These are phyloP conservation scores for Malacosoma neustria DNA, from an alignment of 2,888 invertebrate species.

Conservation along the genomic window DNA sequence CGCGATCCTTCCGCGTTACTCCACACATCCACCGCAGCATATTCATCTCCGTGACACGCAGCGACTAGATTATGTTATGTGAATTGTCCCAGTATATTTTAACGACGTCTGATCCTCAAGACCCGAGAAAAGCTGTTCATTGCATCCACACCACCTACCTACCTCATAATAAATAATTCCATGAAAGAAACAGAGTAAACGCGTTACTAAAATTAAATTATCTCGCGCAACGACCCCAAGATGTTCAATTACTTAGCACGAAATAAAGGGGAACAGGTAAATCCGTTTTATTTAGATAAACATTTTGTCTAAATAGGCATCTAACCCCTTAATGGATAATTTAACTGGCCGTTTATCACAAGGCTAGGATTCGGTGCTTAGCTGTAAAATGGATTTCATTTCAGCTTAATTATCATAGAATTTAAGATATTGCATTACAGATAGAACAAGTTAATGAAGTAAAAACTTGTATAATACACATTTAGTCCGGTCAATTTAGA, in stretches of 20 bases:
- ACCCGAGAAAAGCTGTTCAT: too few relatives aligned
- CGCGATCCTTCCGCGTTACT: too few relatives aligned
- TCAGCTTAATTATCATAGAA: too few relatives aligned
- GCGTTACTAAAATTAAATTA: not conserved
- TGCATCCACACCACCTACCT: too few relatives aligned
- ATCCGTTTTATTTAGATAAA: slow-evolving; percentile 4
- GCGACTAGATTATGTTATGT: too few relatives aligned
- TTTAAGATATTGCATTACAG: not conserved
- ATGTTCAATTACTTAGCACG: not conserved
- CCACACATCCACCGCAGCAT: too few relatives aligned
- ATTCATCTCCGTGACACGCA: too few relatives aligned
- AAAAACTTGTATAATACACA: too few relatives aligned
- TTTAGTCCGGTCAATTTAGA: too few relatives aligned
- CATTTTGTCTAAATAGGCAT: slow-evolving; percentile 5
- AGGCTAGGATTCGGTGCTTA: not conserved
- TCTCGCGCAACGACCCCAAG: not conserved
- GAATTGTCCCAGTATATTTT: too few relatives aligned
- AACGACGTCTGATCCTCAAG: too few relatives aligned
- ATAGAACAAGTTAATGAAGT: too few relatives aligned
- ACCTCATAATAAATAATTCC: not conserved
- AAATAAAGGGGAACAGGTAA: not conserved
- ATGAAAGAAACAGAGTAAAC: not conserved
- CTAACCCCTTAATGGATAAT: slow-evolving; percentile 5
- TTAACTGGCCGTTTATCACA: not conserved
- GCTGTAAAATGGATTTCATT: not conserved